Evolutionary conservation across 2,797 vertebrate species (phyloP).

Genomic region (Chelmon rostratus): DNA sequence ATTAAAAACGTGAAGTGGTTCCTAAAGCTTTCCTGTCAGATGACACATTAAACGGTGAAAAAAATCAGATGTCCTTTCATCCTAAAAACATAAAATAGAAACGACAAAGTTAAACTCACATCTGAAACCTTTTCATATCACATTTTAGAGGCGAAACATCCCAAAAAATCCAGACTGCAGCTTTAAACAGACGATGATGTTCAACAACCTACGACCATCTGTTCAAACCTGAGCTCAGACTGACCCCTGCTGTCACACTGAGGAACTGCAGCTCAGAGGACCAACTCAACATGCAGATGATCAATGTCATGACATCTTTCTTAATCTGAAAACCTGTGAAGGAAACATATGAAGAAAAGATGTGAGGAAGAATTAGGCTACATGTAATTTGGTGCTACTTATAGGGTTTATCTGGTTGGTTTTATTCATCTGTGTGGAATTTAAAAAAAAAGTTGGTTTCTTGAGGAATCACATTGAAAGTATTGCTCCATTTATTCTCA

Average conservation of each 20-base stretch:
- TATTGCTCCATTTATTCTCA: background rate
- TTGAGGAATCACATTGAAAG: background rate
- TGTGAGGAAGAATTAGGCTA: background rate
- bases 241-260: constrained; percentile 33
- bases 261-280: constrained; percentile 15
- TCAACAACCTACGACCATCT: background rate
- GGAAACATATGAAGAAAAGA: background rate
- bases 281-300: too few relatives aligned
- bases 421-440: too few relatives aligned
- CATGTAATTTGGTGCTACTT: background rate
- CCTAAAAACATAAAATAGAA: background rate
- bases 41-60: too few relatives aligned
- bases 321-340: background rate
- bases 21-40: background rate
- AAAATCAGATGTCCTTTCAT: background rate
- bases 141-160: background rate
- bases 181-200: background rate
- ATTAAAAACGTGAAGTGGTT: background rate
- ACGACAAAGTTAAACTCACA: background rate
- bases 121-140: background rate
- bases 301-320: too few relatives aligned
- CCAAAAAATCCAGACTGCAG: background rate
- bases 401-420: too few relatives aligned
- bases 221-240: constrained; percentile 31
- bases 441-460: background rate